Evolutionary conservation across 2,113 vertebrate genomes (phyloP).

Genomic region (Emberiza fucata): DNA sequence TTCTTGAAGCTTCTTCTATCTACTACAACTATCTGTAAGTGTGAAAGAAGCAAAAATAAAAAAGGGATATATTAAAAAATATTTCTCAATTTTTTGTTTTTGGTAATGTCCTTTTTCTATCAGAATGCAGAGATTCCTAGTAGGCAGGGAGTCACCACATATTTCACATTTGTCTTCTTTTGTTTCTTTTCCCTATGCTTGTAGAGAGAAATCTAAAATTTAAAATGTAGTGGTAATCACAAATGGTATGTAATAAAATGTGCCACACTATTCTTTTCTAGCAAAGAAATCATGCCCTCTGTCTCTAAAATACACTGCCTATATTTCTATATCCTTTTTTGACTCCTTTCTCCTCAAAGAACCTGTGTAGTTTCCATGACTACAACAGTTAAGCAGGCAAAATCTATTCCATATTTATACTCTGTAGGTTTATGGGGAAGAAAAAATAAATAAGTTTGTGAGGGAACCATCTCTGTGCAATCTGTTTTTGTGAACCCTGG

Average conservation of each 20-base stretch:
- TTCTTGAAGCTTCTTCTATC: not conserved
- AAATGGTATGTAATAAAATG: not conserved
- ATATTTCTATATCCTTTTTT: not conserved
- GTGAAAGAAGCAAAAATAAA: not conserved
- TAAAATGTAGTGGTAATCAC: not conserved
- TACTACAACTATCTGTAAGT: not conserved
- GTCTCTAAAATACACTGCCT: not conserved
- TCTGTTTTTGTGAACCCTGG: not conserved
- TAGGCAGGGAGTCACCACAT: accelerated
- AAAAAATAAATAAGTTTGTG: not conserved
- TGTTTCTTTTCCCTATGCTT: not conserved
- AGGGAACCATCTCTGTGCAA: not conserved
- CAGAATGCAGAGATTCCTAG: not conserved
- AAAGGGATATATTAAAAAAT: not conserved
- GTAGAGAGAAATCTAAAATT: not conserved
- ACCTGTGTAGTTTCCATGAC: not conserved
- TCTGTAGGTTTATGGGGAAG: not conserved
- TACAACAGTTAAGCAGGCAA: not conserved
- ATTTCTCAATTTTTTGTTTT: not conserved
- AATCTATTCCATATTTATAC: not conserved
- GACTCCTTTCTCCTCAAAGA: not conserved
- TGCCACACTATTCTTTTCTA: not conserved
- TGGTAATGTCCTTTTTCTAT: not conserved
- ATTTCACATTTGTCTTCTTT: not conserved
- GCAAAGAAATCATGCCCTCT: not conserved